Percentiles rank a stretch among this genome's conserved stretches.
phyloP scores from a whole-genome alignment of 2,888 invertebrate genomes.

The Cephonodes hylas region DNA sequence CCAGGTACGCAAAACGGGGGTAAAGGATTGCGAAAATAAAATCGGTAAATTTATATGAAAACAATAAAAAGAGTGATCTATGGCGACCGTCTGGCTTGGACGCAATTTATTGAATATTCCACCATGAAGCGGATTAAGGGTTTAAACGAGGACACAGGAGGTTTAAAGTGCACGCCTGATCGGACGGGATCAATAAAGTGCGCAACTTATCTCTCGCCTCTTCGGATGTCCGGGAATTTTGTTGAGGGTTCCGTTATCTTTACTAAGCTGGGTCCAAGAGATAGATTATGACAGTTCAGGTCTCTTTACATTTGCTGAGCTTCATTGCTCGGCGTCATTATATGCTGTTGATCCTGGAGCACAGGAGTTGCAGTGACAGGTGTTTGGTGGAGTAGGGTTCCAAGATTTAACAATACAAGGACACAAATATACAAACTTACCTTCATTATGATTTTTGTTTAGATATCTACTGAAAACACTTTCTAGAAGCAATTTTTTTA shows the following conservation, averaged over 20 bases:
- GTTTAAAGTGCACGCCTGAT: not conserved
- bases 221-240: not conserved
- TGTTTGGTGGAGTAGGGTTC: too few species aligned
- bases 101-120: slow-evolving; percentile 46
- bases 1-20: not conserved
- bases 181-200: not conserved
- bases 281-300: too few species aligned
- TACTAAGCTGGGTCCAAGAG: too few species aligned
- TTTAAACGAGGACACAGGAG: slow-evolving; percentile 16
- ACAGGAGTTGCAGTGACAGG: too few species aligned
- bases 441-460: too few species aligned
- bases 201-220: not conserved
- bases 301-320: too few species aligned
- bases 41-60: slow-evolving; percentile 46
- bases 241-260: not conserved
- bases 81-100: slow-evolving; percentile 39
- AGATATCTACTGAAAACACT: too few species aligned
- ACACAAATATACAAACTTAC: too few species aligned
- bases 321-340: too few species aligned
- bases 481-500: too few species aligned
- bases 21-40: slow-evolving; percentile 17
- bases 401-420: too few species aligned
- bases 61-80: slow-evolving; percentile 51
- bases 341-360: too few species aligned
- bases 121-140: slow-evolving; percentile 36